Conservation (phyloP, 2,888 invertebrate genomes). For the Synergus itoensis region DNA sequence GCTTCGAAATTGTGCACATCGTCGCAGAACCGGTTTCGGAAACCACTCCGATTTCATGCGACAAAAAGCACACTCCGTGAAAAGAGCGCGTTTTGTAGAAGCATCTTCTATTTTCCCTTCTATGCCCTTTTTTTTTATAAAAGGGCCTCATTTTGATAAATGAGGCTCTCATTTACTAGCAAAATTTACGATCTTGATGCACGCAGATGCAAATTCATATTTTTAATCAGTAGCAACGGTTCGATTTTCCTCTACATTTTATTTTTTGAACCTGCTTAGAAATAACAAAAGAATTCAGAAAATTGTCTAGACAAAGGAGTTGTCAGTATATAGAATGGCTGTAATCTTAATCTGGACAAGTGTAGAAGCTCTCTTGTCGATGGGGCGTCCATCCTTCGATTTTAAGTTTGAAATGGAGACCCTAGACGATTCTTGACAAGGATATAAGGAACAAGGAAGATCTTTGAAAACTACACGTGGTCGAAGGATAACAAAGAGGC, state of each 20-base stretch:
- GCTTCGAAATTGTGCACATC: slow-evolving; percentile 29
- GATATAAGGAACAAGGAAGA: slow-evolving; percentile 21
- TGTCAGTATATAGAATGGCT: background rate
- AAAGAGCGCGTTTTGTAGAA: slow-evolving; percentile 32
- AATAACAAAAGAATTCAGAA: background rate
- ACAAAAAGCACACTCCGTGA: slow-evolving; percentile 26
- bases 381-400: background rate
- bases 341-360: slow-evolving; percentile 31
- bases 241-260: background rate
- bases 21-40: slow-evolving; percentile 30
- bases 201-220: background rate
- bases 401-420: background rate
- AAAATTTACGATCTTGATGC: background rate
- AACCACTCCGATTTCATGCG: slow-evolving; percentile 38
- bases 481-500: slow-evolving; percentile 18
- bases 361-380: slow-evolving; percentile 3
- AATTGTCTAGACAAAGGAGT: slow-evolving; percentile 13
- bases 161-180: background rate
- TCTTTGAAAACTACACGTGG: slow-evolving; percentile 17
- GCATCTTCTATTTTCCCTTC: slow-evolving; percentile 27
- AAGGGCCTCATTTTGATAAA: too few species aligned
- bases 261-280: background rate
- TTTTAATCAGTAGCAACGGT: background rate
- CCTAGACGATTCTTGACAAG: slow-evolving; percentile 14
- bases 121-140: slow-evolving; percentile 35